A percentile compares a stretch with the other conserved stretches of the same genome.
Conservation (phyloP, 2,797 vertebrate genomes). For the Rousettus madagascariensis region DNA sequence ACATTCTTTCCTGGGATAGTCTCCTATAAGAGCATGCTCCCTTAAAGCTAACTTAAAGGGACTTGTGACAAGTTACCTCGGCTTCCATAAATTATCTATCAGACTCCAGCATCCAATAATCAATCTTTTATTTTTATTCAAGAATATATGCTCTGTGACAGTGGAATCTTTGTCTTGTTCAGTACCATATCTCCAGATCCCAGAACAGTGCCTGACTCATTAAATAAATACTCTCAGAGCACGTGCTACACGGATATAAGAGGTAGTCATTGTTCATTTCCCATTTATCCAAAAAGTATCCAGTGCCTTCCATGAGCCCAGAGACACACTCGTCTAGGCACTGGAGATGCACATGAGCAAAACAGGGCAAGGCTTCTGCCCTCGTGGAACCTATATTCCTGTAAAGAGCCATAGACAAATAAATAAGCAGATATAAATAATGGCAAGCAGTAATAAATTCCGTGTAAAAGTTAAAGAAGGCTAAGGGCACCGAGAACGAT, state of each 20-base stretch:
- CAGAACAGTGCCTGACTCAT: neutral
- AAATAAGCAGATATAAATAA: neutral
- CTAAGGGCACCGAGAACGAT: neutral
- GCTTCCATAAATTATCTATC: neutral
- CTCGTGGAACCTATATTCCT: neutral
- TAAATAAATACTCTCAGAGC: neutral
- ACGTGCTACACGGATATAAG: neutral
- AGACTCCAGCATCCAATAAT: neutral
- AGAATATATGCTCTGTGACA: neutral
- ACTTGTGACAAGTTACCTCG: neutral
- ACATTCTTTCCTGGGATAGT: neutral
- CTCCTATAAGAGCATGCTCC: neutral
- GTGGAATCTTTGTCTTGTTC: neutral
- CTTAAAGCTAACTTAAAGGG: neutral
- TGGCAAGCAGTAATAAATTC: neutral
- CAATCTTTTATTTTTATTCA: neutral
- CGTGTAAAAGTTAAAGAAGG: neutral
- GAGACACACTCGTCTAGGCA: neutral
- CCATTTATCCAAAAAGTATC: neutral
- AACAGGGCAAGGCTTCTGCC: neutral
- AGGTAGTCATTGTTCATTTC: neutral
- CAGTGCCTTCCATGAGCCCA: neutral
- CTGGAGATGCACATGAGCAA: neutral
- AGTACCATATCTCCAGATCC: neutral
- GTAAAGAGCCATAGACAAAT: neutral